These are phyloP conservation scores for Perdita meconis DNA, from an alignment of 2,888 invertebrate species.

Conservation along the genomic window DNA sequence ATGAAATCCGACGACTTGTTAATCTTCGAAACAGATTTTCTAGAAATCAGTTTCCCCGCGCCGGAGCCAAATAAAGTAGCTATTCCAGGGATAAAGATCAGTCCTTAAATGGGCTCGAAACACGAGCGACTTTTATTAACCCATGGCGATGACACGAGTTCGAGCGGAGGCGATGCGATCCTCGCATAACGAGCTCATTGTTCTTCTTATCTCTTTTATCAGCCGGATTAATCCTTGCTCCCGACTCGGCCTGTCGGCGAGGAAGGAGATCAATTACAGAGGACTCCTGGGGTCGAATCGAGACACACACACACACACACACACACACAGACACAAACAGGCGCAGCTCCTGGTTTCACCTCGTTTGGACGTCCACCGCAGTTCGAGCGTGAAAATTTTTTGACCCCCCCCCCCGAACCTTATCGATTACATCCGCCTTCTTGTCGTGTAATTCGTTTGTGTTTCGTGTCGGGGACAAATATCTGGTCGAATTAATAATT, in stretches of 20 bases:
- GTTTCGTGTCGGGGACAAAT: constrained; percentile 35
- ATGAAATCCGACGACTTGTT: no score
- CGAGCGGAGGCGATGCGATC: constrained; percentile 2
- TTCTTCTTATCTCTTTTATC: constrained; percentile 54
- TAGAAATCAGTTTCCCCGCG: neutral
- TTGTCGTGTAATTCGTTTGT: constrained; percentile 1
- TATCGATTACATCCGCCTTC: constrained; percentile 30
- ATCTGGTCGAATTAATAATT: constrained; percentile 41
- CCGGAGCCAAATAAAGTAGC: no score
- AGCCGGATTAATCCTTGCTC: constrained; percentile 50
- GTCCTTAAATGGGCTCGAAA: constrained; percentile 30
- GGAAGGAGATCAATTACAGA: constrained; percentile 40
- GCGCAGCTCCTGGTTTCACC: neutral
- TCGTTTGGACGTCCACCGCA: constrained; percentile 25
- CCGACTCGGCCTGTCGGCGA: constrained; percentile 7
- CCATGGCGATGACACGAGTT: constrained; percentile 35
- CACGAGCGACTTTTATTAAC: constrained; percentile 31
- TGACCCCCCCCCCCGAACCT: neutral
- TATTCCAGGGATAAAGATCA: neutral
- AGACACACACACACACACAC: neutral
- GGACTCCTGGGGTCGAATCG: constrained; percentile 8
- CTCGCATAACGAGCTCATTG: constrained; percentile 56
- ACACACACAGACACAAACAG: no score
- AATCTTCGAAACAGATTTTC: no score
- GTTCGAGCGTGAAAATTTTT: constrained; percentile 15